Base-by-base conservation (phyloP, 2,797 vertebrate genomes). In the Dermochelys coriacea region DNA sequence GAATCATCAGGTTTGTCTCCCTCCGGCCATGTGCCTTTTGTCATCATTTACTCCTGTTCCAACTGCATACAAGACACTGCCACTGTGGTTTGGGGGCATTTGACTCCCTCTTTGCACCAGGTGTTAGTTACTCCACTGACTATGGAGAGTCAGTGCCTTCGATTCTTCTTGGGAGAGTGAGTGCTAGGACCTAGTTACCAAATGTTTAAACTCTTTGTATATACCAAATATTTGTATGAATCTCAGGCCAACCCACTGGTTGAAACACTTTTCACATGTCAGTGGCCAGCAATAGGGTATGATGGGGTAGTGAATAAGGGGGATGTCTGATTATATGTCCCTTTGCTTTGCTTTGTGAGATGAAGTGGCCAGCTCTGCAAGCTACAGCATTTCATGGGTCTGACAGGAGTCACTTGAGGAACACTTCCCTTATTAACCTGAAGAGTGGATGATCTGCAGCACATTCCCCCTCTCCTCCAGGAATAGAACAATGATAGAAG, bases 11-110 rank as follows among this genome's bases (percentile, higher is more conserved):
- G 3, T 87, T 94, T 97, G 4, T 2, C 11, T 6, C 55, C 11
- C 1, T 16, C 83, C 41, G 88, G 68, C 68, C 12, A 45, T 45
- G 37, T 45, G 55, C 12, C 87, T 88, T 94, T 79, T 51, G 21
- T 74, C 4, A 3, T 80, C 49, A 21, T 47, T 86, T 80, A 3
- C 0, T 0, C 1, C 59, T 15, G 31, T 61, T 61, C 31, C 83
- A 29, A 10, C 78, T 85, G 29, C 0, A 0, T 47, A 25, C 12
- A 27, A 74, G 34, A 52, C 0, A 0, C n/a, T 77, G 19, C 59
- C 89, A 6, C 1, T 90, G 84, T 71, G 88, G 49, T 64, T 77
- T 25, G 16, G 37, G 82, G 8, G 8, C 74, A 10, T 84, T 87
- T 77, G 50, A 37, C 37, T 23, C 14, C 27, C 27, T 6, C 41